Conservation (phyloP, 1,140 invertebrate genomes). For the Apis laboriosa region DNA sequence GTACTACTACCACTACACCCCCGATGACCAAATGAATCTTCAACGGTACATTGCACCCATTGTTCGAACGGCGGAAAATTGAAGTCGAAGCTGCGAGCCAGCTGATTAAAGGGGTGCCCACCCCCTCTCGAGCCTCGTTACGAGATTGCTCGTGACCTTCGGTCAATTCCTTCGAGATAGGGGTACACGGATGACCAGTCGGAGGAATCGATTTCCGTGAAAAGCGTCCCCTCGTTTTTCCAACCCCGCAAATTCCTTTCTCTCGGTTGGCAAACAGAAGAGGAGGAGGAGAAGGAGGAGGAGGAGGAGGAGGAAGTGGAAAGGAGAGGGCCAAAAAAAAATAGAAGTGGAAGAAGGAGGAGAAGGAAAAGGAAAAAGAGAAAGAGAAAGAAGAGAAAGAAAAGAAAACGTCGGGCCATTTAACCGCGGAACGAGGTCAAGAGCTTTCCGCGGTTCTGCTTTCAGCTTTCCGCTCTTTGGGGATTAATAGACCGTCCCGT, state of each 20-base stretch:
- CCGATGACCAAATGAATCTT: constrained; percentile 10
- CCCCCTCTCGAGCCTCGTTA: no score
- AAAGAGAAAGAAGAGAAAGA: not conserved
- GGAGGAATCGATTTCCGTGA: not conserved
- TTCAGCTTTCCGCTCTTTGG: constrained; percentile 23
- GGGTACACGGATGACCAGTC: not conserved
- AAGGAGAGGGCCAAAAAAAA: no score
- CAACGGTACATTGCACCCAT: constrained; percentile 16
- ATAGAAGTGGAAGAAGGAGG: not conserved
- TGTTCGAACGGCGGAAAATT: constrained; percentile 32
- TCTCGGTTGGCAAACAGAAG: not conserved
- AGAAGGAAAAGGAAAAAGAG: no score
- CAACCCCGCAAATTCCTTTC: no score
- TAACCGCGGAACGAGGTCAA: constrained; percentile 36
- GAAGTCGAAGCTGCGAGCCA: constrained; percentile 23
- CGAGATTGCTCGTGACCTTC: constrained; percentile 34
- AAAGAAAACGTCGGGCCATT: constrained; percentile 34
- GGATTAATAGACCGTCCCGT: constrained; percentile 39
- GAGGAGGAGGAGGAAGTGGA: not conserved
- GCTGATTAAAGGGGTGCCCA: not conserved
- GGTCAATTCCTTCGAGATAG: constrained; percentile 17
- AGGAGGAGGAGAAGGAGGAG: not conserved
- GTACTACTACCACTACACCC: no score
- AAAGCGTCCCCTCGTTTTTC: not conserved
- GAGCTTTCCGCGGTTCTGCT: constrained; percentile 43